Evolutionary conservation across 2,797 vertebrate species (phyloP).

Genomic region (Onychomys torridus): DNA sequence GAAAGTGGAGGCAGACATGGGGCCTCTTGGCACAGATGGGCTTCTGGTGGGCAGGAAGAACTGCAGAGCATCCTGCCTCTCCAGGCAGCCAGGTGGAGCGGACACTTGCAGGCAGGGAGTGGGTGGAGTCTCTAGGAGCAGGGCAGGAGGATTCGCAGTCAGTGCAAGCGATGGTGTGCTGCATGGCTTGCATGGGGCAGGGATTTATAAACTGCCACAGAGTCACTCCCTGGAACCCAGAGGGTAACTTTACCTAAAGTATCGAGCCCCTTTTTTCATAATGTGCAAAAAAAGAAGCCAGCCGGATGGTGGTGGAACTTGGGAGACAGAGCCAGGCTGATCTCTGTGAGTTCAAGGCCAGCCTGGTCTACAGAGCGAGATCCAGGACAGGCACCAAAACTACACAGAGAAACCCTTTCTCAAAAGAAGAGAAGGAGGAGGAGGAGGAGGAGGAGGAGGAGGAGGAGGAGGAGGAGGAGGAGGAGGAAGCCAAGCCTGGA

Average conservation of each 20-base stretch:
- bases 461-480: background rate
- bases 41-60: background rate
- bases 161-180: background rate
- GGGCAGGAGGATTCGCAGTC: background rate
- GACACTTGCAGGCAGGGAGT: background rate
- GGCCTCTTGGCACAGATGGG: background rate
- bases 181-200: background rate
- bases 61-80: fast-evolving
- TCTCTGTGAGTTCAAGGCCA: too few species aligned
- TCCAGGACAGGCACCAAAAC: too few species aligned
- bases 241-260: background rate
- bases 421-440: too few species aligned
- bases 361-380: too few species aligned
- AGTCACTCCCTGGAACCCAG: background rate
- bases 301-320: too few species aligned
- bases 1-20: background rate
- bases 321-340: too few species aligned
- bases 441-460: too few species aligned
- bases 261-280: background rate
- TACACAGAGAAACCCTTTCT: too few species aligned
- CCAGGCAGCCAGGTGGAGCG: background rate
- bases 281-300: background rate
- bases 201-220: background rate
- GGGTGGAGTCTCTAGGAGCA: background rate
- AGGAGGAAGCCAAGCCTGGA: background rate